Evolutionary conservation across 2,797 vertebrate genomes (phyloP).

Genomic region (Semotilus atromaculatus): DNA sequence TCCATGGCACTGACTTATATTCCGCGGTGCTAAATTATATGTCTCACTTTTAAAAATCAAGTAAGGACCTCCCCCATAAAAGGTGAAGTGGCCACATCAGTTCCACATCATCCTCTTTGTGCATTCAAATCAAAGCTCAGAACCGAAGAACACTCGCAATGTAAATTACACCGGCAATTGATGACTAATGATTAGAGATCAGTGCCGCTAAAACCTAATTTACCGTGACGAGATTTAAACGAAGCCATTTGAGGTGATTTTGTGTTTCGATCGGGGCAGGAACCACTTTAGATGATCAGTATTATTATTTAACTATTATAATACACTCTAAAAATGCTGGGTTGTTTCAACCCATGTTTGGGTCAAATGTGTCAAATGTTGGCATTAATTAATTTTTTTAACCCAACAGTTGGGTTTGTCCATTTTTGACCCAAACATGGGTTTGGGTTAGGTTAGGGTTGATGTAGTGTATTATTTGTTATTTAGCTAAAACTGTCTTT

Average conservation of each 20-base stretch:
- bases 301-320: neutral
- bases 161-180: neutral
- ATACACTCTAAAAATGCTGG: neutral
- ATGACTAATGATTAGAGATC: slow-evolving; percentile 2
- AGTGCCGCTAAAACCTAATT: neutral
- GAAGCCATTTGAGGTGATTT: neutral
- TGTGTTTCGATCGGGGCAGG: neutral
- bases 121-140: neutral
- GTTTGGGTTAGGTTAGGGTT: too few relatives aligned
- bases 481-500: too few relatives aligned
- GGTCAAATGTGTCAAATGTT: too few relatives aligned
- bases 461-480: too few relatives aligned
- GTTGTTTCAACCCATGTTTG: too few relatives aligned
- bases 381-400: too few relatives aligned
- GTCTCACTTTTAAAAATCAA: slow-evolving; percentile 14
- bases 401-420: too few relatives aligned
- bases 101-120: neutral
- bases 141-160: neutral
- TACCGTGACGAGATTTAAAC: neutral
- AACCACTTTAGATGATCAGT: neutral
- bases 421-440: too few relatives aligned
- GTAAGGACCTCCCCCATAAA: neutral
- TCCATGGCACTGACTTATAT: neutral
- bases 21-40: neutral
- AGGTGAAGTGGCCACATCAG: slow-evolving; percentile 5